Evolutionary conservation across 2,797 vertebrate genomes (phyloP).

Genomic region (Ceryle rudis): DNA sequence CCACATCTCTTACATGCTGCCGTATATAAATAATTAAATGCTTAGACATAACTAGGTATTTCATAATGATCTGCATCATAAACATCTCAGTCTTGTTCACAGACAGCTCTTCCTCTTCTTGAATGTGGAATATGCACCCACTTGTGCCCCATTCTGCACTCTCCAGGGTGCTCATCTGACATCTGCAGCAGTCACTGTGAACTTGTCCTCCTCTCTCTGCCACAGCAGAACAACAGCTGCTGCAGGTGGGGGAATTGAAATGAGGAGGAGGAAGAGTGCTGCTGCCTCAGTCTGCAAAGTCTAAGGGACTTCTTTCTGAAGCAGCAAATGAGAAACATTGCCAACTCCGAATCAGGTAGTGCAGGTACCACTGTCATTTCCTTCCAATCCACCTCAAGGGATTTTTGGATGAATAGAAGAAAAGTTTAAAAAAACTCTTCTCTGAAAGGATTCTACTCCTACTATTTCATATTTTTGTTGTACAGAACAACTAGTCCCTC

Average conservation of each 20-base stretch:
- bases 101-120: neutral
- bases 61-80: neutral
- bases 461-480: neutral
- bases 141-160: neutral
- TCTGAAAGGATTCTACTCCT: neutral
- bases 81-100: neutral
- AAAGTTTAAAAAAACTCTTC: neutral
- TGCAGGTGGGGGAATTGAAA: neutral
- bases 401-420: neutral
- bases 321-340: neutral
- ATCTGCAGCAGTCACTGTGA: neutral
- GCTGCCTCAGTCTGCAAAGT: neutral
- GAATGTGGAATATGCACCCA: neutral
- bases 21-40: neutral
- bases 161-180: too few relatives aligned
- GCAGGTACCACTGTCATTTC: neutral
- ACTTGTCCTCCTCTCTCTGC: neutral
- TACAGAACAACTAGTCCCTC: neutral
- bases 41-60: neutral
- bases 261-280: neutral
- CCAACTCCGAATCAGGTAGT: neutral
- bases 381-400: neutral
- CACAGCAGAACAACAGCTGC: neutral
- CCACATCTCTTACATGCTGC: fast-evolving
- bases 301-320: neutral